Percentiles rank a stretch among this genome's conserved stretches.
These are phyloP conservation scores for Nasonovia ribisnigri DNA, from an alignment of 2,888 invertebrate genomes.

Conservation along the genomic window DNA sequence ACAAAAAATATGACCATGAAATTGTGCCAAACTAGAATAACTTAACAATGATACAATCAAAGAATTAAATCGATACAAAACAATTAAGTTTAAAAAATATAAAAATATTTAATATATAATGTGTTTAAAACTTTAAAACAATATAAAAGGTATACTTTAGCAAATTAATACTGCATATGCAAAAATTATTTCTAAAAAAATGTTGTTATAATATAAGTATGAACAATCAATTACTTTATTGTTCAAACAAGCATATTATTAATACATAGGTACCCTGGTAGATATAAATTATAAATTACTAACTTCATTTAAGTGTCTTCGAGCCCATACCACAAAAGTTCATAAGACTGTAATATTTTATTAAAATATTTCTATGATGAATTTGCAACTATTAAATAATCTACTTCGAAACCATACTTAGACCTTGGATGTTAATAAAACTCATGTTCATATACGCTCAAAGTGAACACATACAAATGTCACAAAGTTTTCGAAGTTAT, in stretches of 20 bases:
- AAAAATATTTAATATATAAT: not conserved
- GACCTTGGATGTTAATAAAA: conserved; percentile 60
- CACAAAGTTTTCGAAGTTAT: not conserved
- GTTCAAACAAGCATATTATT: not conserved
- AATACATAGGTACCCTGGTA: not conserved
- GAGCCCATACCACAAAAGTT: not conserved
- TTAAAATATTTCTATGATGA: not conserved
- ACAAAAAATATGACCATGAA: not conserved
- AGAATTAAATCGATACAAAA: not conserved
- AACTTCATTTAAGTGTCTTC: not conserved
- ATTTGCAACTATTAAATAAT: conserved; percentile 26
- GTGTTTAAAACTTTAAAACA: not conserved
- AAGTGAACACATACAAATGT: conserved; percentile 33
- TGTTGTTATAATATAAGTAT: not conserved
- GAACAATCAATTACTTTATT: not conserved
- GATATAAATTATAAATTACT: not conserved
- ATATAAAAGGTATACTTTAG: not conserved
- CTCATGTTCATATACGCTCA: not conserved
- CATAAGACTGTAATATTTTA: not conserved
- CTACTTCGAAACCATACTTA: conserved; percentile 13
- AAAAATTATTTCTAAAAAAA: not conserved
- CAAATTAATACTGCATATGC: not conserved
- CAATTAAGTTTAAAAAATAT: not conserved
- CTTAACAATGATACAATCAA: not conserved
- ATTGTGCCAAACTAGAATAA: not conserved